phyloP scores from a whole-genome alignment of 1,140 invertebrate species.

The Drosophila trapezifrons region DNA sequence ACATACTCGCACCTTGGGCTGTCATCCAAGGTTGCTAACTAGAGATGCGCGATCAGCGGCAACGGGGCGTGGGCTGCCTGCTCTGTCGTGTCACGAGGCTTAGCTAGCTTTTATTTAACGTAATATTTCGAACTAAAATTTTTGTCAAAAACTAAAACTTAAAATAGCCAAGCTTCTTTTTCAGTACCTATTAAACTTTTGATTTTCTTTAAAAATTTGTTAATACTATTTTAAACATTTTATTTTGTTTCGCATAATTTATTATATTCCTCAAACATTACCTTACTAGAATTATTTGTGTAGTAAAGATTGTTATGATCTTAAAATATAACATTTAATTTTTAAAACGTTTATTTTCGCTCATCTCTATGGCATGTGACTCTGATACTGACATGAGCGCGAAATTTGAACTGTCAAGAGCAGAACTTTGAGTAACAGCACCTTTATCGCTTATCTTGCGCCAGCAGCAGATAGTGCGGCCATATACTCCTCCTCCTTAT shows the following conservation, averaged over 20 bases:
- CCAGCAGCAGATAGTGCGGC: slow-evolving; percentile 24
- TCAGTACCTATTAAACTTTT: too few species aligned
- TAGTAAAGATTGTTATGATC: too few species aligned
- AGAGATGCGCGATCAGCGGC: slow-evolving; percentile 30
- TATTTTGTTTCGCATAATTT: too few species aligned
- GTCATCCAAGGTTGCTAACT: slow-evolving; percentile 61
- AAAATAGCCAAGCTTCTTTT: too few species aligned
- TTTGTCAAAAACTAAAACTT: too few species aligned
- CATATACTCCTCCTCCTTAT: slow-evolving; percentile 22
- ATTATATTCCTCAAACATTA: too few species aligned
- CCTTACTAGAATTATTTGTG: too few species aligned
- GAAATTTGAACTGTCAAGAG: slow-evolving; percentile 52
- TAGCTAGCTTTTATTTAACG: not conserved
- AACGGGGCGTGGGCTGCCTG: too few species aligned
- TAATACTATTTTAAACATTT: too few species aligned
- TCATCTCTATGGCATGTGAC: slow-evolving; percentile 15
- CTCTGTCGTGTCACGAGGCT: not conserved
- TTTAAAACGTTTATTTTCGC: not conserved
- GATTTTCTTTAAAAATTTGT: too few species aligned
- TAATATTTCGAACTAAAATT: too few species aligned
- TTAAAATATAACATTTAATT: not conserved
- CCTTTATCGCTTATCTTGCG: slow-evolving; percentile 29
- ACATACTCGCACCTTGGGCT: slow-evolving; percentile 42
- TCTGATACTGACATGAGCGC: slow-evolving; percentile 18
- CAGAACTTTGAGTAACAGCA: slow-evolving; percentile 23